A percentile compares a stretch with the other conserved stretches of the same genome.
These are phyloP conservation scores for Drosophila pandora DNA, from an alignment of 1,140 invertebrate species.

Conservation along the genomic window DNA sequence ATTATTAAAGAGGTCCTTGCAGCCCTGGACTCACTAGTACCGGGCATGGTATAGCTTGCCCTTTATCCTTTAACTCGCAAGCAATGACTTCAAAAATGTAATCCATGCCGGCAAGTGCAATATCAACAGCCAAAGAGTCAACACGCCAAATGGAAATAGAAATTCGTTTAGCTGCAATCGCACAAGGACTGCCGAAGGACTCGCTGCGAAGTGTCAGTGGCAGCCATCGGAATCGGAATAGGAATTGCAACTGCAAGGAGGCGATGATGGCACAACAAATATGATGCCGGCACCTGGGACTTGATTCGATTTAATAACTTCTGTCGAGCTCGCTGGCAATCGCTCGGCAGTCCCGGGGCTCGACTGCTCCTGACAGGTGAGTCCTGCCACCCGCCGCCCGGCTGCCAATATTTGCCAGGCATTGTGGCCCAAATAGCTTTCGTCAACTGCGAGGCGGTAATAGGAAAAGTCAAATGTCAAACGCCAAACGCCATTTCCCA, in stretches of 20 bases:
- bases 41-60: background rate
- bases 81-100: slow-evolving; percentile 4
- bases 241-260: slow-evolving; percentile 38
- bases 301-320: slow-evolving; percentile 79
- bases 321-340: slow-evolving; percentile 53
- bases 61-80: background rate
- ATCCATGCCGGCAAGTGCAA: slow-evolving; percentile 52
- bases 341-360: background rate
- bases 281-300: slow-evolving; percentile 53
- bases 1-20: background rate
- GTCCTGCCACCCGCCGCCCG: background rate
- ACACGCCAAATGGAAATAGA: slow-evolving; percentile 66
- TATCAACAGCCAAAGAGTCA: slow-evolving; percentile 69
- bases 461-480: slow-evolving; percentile 7
- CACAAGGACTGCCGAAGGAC: slow-evolving; percentile 6
- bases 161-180: slow-evolving; percentile 63
- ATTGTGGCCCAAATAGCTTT: slow-evolving; percentile 12
- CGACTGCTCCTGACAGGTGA: slow-evolving; percentile 17
- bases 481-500: background rate
- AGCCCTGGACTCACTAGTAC: background rate
- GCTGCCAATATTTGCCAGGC: slow-evolving; percentile 28
- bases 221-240: slow-evolving; percentile 19
- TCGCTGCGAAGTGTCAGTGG: slow-evolving; percentile 35
- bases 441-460: slow-evolving; percentile 14
- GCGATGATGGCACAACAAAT: slow-evolving; percentile 76